These are phyloP conservation scores for Oryzias melastigma DNA, from an alignment of 2,113 vertebrate species.

Conservation along the genomic window DNA sequence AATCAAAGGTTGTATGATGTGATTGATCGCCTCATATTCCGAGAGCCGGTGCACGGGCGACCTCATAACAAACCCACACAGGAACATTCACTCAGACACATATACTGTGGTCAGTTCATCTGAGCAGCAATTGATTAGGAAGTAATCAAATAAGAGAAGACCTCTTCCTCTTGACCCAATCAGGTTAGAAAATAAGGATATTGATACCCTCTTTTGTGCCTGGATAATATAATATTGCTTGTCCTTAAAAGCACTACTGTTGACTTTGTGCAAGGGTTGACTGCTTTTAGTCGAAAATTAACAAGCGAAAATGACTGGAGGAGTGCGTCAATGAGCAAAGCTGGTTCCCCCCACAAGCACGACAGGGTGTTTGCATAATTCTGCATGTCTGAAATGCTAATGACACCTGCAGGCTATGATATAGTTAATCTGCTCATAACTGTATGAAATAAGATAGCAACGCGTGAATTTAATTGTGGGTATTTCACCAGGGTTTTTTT, in stretches of 20 bases:
- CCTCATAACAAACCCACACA: slow-evolving; percentile 34
- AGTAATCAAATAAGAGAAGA: slow-evolving; percentile 64
- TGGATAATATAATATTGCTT: slow-evolving; percentile 31
- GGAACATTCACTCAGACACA: slow-evolving; percentile 21
- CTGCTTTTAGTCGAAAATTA: slow-evolving; percentile 34
- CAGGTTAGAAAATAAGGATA: slow-evolving; percentile 56
- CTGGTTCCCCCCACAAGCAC: slow-evolving; percentile 25
- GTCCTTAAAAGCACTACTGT: slow-evolving; percentile 25
- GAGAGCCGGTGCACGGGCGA: slow-evolving; percentile 34
- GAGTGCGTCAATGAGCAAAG: slow-evolving; percentile 39
- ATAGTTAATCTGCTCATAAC: slow-evolving; percentile 33
- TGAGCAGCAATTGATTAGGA: slow-evolving; percentile 52
- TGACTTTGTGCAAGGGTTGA: slow-evolving; percentile 28
- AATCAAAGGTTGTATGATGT: slow-evolving; percentile 65
- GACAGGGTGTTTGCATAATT: slow-evolving; percentile 56
- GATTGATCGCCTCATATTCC: slow-evolving; percentile 73
- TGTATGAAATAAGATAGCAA: slow-evolving; percentile 33
- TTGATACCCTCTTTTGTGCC: slow-evolving; percentile 59
- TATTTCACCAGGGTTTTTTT: slow-evolving; percentile 18
- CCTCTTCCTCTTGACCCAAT: slow-evolving; percentile 50
- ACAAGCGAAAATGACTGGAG: slow-evolving; percentile 35
- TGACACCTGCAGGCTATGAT: slow-evolving; percentile 60
- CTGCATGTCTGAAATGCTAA: slow-evolving; percentile 63
- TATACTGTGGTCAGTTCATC: slow-evolving; percentile 41
- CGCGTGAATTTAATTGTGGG: slow-evolving; percentile 25